Base-by-base conservation (phyloP, 2,888 invertebrate species). In the Tetropium fuscum region DNA sequence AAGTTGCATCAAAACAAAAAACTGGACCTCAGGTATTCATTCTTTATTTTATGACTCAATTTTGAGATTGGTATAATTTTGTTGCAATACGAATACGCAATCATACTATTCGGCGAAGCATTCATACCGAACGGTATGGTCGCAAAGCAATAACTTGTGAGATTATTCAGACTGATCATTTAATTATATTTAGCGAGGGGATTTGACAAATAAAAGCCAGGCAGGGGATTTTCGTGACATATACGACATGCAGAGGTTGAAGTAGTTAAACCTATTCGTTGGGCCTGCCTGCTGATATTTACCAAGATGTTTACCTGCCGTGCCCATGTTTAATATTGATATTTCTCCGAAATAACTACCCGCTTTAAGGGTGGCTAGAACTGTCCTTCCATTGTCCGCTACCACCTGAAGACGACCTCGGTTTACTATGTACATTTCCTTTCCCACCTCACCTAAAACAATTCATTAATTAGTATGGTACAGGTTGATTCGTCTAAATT, bases 261-360 rank as follows among this genome's bases (percentile, higher is more conserved):
- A n/a, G n/a, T n/a, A n/a, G n/a, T n/a, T n/a, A n/a, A n/a, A n/a
- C n/a, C 55, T 47, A 55, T 6, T 55, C 11, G 60, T 64, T 60
- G 73, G 74, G 75, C 76, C 76, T 73, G 71, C 69, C 72, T 74
- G 75, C 72, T 84, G 91, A 93, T 93, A 93, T 92, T 93, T 93
- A 93, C 93, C 93, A 90, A 93, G 91, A 87, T 92, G 92, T 92
- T 93, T 93, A 95, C 95, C 95, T 90, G 97, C 97, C 83, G 97
- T 97, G 86, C 98, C 98, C 96, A 97, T 96, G 89, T 97, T 97
- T 84, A 98, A 91, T 86, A 98, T 97, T 87, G 95, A 96, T 87
- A 98, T 98, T 88, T 98, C 98, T 80, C 98, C 98, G 86, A 98
- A 98, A 89, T 98, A 98, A 84, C 97, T 97, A 83, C 98, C 98